These are phyloP conservation scores for Oryctolagus cuniculus DNA, from an alignment of 2,113 vertebrate genomes.

Conservation along the genomic window DNA sequence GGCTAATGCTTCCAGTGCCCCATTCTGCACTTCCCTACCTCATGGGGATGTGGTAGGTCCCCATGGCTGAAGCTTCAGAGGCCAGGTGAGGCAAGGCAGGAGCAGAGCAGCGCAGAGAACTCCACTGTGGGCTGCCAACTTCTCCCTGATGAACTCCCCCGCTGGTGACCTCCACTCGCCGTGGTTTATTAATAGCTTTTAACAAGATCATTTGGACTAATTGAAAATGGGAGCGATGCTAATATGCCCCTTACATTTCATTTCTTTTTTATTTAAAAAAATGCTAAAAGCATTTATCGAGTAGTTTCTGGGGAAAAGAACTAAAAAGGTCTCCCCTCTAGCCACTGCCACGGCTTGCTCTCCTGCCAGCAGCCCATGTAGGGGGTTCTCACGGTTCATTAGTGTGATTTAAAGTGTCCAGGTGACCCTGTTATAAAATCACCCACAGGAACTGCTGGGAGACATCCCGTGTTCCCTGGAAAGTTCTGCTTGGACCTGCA, in stretches of 20 bases:
- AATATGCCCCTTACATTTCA: constrained; percentile 77
- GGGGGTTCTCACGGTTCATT: constrained; percentile 57
- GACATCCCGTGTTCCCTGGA: background rate
- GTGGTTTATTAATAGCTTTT: constrained; percentile 87
- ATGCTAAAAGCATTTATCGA: constrained; percentile 79
- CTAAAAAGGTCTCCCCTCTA: constrained; percentile 74
- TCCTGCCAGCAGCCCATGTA: constrained; percentile 48
- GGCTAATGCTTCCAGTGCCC: background rate
- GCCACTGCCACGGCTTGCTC: background rate
- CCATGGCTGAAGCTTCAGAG: background rate
- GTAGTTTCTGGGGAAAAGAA: constrained; percentile 74
- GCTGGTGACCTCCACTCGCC: constrained; percentile 69
- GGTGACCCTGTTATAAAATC: constrained; percentile 58
- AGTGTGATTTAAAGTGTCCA: constrained; percentile 73
- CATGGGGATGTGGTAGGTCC: background rate
- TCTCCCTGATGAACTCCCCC: constrained; percentile 78
- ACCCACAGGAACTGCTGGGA: background rate
- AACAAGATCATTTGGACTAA: constrained; percentile 83
- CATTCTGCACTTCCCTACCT: constrained; percentile 54
- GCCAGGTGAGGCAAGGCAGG: background rate
- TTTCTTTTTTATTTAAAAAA: constrained; percentile 63
- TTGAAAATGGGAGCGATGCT: constrained; percentile 83
- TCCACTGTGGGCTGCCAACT: constrained; percentile 83
- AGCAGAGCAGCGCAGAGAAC: constrained; percentile 77
- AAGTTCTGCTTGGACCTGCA: background rate